phyloP scores from a whole-genome alignment of 2,797 vertebrate species.

The Channallabes apus region DNA sequence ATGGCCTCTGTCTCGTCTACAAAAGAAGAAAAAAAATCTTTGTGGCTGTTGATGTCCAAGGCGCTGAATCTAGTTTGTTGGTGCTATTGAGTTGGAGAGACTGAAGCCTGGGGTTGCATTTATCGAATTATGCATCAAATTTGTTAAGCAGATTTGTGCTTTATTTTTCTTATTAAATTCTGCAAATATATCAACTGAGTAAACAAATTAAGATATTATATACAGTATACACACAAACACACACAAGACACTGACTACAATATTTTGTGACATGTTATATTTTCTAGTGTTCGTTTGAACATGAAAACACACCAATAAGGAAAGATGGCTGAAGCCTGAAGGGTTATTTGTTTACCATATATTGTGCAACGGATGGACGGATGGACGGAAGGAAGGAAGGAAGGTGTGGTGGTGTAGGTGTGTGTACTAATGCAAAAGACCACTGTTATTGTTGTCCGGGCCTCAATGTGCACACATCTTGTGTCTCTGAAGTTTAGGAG shows the following conservation, averaged over 20 bases:
- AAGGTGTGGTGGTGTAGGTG: conserved; percentile 8
- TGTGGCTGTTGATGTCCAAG: too few species aligned
- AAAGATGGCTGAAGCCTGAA: background rate
- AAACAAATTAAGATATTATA: background rate
- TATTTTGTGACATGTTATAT: background rate
- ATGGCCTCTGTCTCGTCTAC: too few species aligned
- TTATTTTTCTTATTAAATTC: background rate
- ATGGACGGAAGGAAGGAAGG: background rate
- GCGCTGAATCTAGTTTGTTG: too few species aligned
- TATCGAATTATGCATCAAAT: too few species aligned
- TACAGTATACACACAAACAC: too few species aligned
- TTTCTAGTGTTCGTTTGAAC: background rate
- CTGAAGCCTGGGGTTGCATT: too few species aligned
- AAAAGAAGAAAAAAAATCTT: too few species aligned
- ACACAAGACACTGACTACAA: background rate
- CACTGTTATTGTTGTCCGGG: background rate
- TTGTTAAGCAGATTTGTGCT: background rate
- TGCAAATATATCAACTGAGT: background rate
- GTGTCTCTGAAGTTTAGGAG: conserved; percentile 21
- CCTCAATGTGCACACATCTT: conserved; percentile 14
- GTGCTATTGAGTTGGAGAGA: too few species aligned
- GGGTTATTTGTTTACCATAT: background rate
- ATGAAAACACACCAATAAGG: conserved; percentile 1
- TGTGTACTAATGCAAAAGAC: conserved; percentile 6
- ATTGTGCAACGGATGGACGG: background rate